Evolutionary conservation across 2,113 vertebrate genomes (phyloP).

Genomic region (Cyanocitta stelleri): DNA sequence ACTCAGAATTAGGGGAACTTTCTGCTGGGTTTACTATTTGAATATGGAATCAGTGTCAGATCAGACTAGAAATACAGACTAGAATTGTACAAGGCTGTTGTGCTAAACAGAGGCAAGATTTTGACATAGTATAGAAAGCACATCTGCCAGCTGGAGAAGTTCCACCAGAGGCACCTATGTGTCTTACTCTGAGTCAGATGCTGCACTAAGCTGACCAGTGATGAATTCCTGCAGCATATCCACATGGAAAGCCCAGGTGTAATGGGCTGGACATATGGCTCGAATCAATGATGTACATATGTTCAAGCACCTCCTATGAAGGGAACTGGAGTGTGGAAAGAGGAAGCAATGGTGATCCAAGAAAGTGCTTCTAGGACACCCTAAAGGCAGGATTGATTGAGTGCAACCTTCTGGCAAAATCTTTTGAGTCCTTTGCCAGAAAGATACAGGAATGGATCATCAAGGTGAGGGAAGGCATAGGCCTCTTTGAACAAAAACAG

Average conservation of each 20-base stretch:
- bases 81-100: not conserved
- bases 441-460: conserved; percentile 42
- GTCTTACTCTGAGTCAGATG: conserved; percentile 41
- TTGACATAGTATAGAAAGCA: conserved; percentile 1
- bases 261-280: conserved; percentile 58
- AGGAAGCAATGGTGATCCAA: conserved; percentile 49
- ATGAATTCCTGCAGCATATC: conserved; percentile 38
- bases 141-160: conserved; percentile 53
- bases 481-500: conserved; percentile 53
- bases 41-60: not conserved
- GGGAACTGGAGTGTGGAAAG: conserved; percentile 44
- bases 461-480: conserved; percentile 42
- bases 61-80: not conserved
- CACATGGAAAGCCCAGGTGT: conserved; percentile 47
- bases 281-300: conserved; percentile 49
- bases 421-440: conserved; percentile 58
- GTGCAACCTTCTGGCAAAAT: conserved; percentile 55
- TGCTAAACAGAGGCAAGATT: not conserved
- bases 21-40: not conserved
- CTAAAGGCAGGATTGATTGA: conserved; percentile 62
- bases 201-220: conserved; percentile 37
- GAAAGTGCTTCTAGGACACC: conserved; percentile 49
- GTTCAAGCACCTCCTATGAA: conserved; percentile 38
- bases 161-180: conserved; percentile 35
- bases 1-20: not conserved